These are phyloP conservation scores for Aviceda subcristata DNA, from an alignment of 2,113 vertebrate genomes.

Conservation along the genomic window DNA sequence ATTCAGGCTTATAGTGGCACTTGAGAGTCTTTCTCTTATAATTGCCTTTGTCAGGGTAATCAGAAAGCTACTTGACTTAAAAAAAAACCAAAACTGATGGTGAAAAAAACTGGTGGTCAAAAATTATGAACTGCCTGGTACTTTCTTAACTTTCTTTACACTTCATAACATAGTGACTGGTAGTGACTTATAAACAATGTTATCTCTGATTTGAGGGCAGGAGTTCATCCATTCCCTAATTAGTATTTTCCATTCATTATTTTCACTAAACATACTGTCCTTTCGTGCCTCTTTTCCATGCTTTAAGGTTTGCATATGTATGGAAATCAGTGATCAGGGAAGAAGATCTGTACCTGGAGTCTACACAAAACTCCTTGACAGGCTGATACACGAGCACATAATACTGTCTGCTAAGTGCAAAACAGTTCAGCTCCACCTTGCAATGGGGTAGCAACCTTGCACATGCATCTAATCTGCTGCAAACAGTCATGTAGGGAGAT, in stretches of 20 bases:
- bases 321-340: background rate
- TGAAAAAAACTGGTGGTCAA: background rate
- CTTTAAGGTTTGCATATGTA: background rate
- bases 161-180: background rate
- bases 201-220: background rate
- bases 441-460: background rate
- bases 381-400: background rate
- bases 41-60: background rate
- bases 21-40: background rate
- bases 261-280: background rate
- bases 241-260: background rate
- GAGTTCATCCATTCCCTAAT: background rate
- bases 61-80: background rate
- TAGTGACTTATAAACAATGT: background rate
- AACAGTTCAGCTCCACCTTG: background rate
- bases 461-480: background rate
- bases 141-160: background rate
- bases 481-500: accelerated
- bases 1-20: background rate
- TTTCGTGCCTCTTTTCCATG: background rate
- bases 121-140: background rate
- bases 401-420: background rate
- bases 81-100: background rate
- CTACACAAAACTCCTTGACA: background rate
- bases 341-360: background rate